Base-by-base conservation (phyloP, 2,797 vertebrate genomes). In the Sebastiscus tertius region DNA sequence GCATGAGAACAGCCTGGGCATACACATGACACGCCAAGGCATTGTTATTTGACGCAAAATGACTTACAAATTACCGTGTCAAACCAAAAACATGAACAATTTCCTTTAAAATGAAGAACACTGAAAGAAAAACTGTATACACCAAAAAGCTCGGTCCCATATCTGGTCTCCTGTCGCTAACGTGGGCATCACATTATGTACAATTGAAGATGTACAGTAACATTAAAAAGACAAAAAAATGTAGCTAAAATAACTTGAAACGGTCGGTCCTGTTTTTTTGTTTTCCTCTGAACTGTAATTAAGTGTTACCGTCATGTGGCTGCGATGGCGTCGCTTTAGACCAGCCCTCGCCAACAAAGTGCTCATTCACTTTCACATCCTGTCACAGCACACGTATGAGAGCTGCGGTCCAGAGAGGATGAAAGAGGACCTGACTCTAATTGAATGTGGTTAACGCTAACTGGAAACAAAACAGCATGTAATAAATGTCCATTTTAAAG, bases 401-500 rank as follows among this genome's bases (percentile, higher is more conserved):
- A 85, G 79, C 49, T 0, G 56, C 0, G 31, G 87, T 72, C 76
- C 74, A 22, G 31, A 33, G 84, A 85, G 90, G 76, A 91, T 83
- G 72, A 87, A 84, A 80, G 73, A 75, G 75, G 82, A 85, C 75
- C 78, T 93, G 91, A 91, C 80, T 91, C 71, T 93, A 94, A 94
- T 89, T 88, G 83, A 93, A 92, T 88, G 88, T 92, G 92, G 89
- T 93, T 88, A 90, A 91, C 86, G 83, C 89, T 93, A 93, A 93
- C 87, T 92, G 88, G 86, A 91, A 93, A 93, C 92, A 94, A 93
- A 92, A 91, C 89, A 92, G 89, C 83, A 84, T 88, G 89, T 85
- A 91, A 89, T 89, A 88, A 91, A 93, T 73, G 92, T 90, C 89
- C 88, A 83, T 87, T 93, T 85, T 83, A 88, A 89, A 89, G 76